Base-by-base conservation (phyloP, 2,888 invertebrate species). In the Timandra comae region DNA sequence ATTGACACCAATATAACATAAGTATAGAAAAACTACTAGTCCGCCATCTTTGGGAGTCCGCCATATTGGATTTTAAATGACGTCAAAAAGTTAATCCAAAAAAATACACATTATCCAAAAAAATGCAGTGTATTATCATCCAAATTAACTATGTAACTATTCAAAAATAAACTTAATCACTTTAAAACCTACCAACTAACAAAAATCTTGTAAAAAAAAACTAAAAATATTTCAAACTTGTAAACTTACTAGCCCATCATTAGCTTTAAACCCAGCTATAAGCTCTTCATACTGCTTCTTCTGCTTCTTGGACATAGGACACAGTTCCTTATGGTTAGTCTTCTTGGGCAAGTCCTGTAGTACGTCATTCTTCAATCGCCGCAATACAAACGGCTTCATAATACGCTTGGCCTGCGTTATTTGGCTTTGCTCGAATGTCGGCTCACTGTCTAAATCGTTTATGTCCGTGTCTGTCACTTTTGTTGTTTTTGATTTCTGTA, bases 351-450 rank as follows among this genome's bases (percentile, higher is more conserved):
- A 76, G 72, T 96, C 94, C 35, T 91, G 89, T 0, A 96, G 85
- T 0, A 97, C 97, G 52, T 97, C 95, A 11, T 88, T 79, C 74
- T 98, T 98, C 27, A 98, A 80, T 35, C 99, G 86, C 9, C 98
- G 86, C 26, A 99, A 85, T 2, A 98, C 91, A 70, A 99, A 99
- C 0, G 99, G 99, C 68, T 94, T 94, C 94, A 99, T 97, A 49
- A 99, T 98, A 29, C 93, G 88, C 67, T 98, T 98, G 0, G 98
- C 98, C 59, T 97, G 95, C 7, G 91, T 91, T 25, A 99, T 94
- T 71, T 97, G 94, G 35, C 94, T 92, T 62, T 91, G 90, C 66
- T 97, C 98, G 74, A 97, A 98, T n/a, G 91, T 79, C 0, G 93
- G 92, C 10, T 88, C 71, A 20, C 90, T 89, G 5, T 91, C 90